These are phyloP conservation scores for Coracias cyanogaster DNA, from an alignment of 2,797 vertebrate species.

Conservation along the genomic window DNA sequence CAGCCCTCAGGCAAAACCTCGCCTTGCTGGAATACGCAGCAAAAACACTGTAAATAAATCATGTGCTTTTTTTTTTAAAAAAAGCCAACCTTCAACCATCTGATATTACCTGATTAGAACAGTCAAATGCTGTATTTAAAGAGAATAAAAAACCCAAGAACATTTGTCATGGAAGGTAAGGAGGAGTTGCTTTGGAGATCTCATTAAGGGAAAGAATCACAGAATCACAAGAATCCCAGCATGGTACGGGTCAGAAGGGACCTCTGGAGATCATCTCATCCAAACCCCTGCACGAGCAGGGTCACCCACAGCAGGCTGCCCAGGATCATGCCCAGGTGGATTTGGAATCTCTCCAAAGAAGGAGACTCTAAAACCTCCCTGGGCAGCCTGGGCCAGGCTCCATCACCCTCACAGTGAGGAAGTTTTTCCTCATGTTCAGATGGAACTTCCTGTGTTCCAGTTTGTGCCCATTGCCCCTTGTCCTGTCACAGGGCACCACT, in stretches of 20 bases:
- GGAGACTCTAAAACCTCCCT: neutral
- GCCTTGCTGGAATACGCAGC: neutral
- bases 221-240: neutral
- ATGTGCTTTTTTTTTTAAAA: neutral
- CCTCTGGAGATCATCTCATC: neutral
- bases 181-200: neutral
- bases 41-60: constrained; percentile 11
- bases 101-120: neutral
- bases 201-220: neutral
- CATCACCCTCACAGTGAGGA: neutral
- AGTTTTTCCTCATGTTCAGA: neutral
- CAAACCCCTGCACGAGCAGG: neutral
- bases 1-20: neutral
- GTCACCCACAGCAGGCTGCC: neutral
- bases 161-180: neutral
- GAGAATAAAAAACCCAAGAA: neutral
- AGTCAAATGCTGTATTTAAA: neutral
- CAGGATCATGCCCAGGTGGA: neutral
- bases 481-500: neutral
- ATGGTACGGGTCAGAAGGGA: neutral
- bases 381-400: neutral
- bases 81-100: neutral
- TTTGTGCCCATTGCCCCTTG: neutral
- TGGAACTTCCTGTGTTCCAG: neutral
- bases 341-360: neutral